Evolutionary conservation across 2,113 vertebrate genomes (phyloP).

Genomic region (Phaethon lepturus): DNA sequence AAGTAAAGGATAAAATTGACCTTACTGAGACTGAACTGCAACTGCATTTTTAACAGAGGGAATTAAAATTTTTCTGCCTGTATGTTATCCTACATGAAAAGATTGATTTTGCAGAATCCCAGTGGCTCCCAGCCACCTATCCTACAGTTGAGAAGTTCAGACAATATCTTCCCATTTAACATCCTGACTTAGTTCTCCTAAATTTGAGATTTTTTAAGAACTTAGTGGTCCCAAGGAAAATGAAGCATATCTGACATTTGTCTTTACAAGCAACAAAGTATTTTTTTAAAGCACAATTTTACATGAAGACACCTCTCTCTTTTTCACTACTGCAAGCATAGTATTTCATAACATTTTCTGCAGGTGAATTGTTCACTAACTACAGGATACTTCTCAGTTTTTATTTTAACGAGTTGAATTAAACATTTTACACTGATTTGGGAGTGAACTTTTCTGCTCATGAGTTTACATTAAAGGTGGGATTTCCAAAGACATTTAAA

Average conservation of each 20-base stretch:
- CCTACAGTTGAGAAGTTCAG: background rate
- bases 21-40: background rate
- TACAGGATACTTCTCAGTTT: background rate
- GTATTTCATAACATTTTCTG: background rate
- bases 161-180: background rate
- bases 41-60: background rate
- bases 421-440: background rate
- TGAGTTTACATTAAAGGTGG: background rate
- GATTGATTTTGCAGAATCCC: background rate
- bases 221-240: background rate
- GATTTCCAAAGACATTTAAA: background rate
- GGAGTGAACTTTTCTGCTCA: background rate
- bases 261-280: background rate
- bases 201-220: background rate
- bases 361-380: background rate
- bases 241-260: background rate
- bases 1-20: background rate
- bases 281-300: background rate
- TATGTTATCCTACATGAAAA: background rate
- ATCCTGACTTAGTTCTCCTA: background rate
- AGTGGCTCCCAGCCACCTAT: background rate
- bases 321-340: background rate
- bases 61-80: background rate
- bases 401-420: background rate
- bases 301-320: background rate